Conservation (phyloP, 2,888 invertebrate species). For the Idaea aversata region DNA sequence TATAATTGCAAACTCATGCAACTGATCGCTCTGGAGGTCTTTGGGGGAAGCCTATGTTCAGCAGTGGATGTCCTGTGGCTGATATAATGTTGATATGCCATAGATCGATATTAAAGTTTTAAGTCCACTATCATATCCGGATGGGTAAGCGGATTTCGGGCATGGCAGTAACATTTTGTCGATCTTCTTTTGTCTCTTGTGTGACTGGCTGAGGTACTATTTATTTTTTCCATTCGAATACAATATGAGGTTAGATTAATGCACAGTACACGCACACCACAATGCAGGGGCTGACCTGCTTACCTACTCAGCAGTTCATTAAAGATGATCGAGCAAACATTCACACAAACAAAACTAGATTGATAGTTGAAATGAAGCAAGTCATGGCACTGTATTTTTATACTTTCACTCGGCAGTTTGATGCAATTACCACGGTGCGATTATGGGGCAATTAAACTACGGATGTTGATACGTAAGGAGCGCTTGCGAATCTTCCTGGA, state of each 20-base stretch:
- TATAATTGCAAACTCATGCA: too few relatives aligned
- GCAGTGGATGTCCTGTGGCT: too few relatives aligned
- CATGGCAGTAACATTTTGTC: too few relatives aligned
- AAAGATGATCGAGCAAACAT: conserved; percentile 23
- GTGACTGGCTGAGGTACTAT: not conserved
- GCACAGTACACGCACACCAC: not conserved
- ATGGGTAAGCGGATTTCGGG: too few relatives aligned
- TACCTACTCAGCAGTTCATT: conserved; percentile 16
- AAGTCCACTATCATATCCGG: too few relatives aligned
- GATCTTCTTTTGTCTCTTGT: too few relatives aligned
- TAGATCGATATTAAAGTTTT: too few relatives aligned
- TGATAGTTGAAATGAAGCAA: conserved; percentile 25
- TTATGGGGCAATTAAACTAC: conserved; percentile 55
- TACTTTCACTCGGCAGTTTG: conserved; percentile 52
- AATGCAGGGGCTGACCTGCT: conserved; percentile 15
- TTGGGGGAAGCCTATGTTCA: too few relatives aligned
- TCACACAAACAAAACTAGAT: conserved; percentile 17
- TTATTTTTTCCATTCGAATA: not conserved
- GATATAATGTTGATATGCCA: too few relatives aligned
- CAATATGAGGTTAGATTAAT: conserved; percentile 9
- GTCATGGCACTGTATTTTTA: conserved; percentile 26
- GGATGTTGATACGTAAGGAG: conserved; percentile 40
- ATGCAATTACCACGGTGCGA: conserved; percentile 47
- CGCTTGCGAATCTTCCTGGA: conserved; percentile 40
- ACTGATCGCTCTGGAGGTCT: too few relatives aligned